Base-by-base conservation (phyloP, 2,888 invertebrate species). In the Ophioninae sp. region DNA sequence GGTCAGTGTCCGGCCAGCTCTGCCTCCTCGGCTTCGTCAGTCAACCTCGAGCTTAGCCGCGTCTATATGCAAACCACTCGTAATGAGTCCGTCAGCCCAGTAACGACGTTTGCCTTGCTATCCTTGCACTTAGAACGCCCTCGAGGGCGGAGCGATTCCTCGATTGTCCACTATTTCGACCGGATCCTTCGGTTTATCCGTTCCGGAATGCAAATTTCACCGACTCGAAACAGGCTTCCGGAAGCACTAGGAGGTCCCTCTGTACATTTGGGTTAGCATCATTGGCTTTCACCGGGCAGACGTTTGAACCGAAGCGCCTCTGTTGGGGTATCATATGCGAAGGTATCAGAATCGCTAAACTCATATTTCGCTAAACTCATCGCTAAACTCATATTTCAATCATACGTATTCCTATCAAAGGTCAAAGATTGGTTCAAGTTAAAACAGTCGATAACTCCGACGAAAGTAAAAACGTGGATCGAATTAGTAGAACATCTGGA, bases 1-100 rank as follows among this genome's bases (percentile, higher is more conserved):
- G 90, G 90, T 91, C 91, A 90, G 90, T 88, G 89, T 90, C 88
- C 86, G 87, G 80, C 61, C 81, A 56, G 79, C 79, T 74, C 61
- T 73, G 67, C 61, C 79, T 83, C 79, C 81, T 79, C 64, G 75
- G 74, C 57, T 76, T 68, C 69, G 61, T 64, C 41, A 64, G 83
- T 74, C 72, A 72, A 72, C 85, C 85, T 85, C 83, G 82, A 81
- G 82, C 85, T 82, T 56, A 85, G 85, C 85, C 88, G 88, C 89
- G 88, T 92, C 91, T 92, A 92, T 91, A 92, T 91, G 92, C 92
- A 92, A 92, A 92, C 91, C 90, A 89, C 87, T 88, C 87, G 90
- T 93, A 93, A 92, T 92, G 92, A 93, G 92, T 92, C 91, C 92
- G 91, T 92, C 92, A 92, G 92, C 91, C 92, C 90, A 88, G 89